Evolutionary conservation across 1,140 invertebrate genomes (phyloP).

Genomic region (Drosophila pseudoananassae): DNA sequence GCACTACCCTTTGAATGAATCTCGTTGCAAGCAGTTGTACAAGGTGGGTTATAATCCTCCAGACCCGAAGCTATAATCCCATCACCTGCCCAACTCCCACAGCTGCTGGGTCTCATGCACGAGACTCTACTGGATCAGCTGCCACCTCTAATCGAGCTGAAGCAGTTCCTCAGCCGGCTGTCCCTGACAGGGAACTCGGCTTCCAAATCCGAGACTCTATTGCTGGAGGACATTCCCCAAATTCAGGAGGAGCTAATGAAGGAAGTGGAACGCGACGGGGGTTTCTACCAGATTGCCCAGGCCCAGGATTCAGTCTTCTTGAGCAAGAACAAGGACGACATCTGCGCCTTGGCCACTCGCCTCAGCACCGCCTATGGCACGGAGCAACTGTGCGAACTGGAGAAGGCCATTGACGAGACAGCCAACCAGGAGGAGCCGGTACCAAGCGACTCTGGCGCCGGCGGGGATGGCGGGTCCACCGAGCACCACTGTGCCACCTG

Average conservation of each 20-base stretch:
- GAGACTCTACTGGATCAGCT: slow-evolving; percentile 90
- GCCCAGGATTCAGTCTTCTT: slow-evolving; percentile 85
- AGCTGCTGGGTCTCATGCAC: slow-evolving; percentile 85
- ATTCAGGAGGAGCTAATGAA: slow-evolving; percentile 76
- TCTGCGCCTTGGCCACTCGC: slow-evolving; percentile 84
- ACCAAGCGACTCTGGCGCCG: slow-evolving; percentile 20
- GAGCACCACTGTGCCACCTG: slow-evolving; percentile 83
- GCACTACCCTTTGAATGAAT: slow-evolving; percentile 90
- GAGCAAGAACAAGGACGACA: slow-evolving; percentile 84
- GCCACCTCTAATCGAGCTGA: slow-evolving; percentile 89
- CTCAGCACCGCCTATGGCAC: slow-evolving; percentile 85
- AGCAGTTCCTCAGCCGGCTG: slow-evolving; percentile 87
- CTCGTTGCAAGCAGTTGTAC: slow-evolving; percentile 86
- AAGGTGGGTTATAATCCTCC: slow-evolving; percentile 35
- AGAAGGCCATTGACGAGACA: slow-evolving; percentile 48
- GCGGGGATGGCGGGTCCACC: background rate
- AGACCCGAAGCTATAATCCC: background rate
- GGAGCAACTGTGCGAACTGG: slow-evolving; percentile 85
- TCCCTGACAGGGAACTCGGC: slow-evolving; percentile 15
- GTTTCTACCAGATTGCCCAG: slow-evolving; percentile 85
- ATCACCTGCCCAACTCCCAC: background rate
- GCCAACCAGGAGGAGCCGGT: slow-evolving; percentile 2
- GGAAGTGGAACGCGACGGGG: slow-evolving; percentile 85
- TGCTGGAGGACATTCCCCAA: slow-evolving; percentile 87
- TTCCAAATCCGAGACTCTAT: slow-evolving; percentile 76